Conservation (phyloP, 2,113 vertebrate species). For the Ceyx melanurus region DNA sequence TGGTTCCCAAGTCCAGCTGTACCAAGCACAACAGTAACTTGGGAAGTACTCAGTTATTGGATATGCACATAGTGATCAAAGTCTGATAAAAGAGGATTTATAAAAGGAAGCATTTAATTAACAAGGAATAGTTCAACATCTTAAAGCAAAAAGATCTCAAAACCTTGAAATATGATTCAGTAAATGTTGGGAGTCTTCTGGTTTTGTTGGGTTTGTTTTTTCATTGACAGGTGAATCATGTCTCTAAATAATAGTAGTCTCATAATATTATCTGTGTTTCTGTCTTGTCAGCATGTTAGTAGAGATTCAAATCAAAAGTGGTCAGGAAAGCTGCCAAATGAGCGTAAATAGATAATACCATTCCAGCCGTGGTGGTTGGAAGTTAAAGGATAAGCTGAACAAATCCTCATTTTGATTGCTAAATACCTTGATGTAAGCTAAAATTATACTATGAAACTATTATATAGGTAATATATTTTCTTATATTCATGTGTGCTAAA, state of each 20-base stretch:
- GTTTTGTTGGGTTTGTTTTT: background rate
- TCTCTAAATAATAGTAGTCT: background rate
- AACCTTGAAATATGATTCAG: background rate
- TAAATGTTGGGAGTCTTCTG: background rate
- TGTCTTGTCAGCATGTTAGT: conserved; percentile 9
- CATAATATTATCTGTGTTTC: conserved; percentile 1
- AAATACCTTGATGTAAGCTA: background rate
- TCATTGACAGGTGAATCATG: background rate
- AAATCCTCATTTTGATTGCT: conserved; percentile 13
- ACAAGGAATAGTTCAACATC: background rate
- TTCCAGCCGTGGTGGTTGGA: background rate
- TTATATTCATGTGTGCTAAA: background rate
- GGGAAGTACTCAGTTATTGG: background rate
- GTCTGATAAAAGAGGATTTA: background rate
- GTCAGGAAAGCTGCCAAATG: conserved; percentile 42
- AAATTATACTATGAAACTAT: background rate
- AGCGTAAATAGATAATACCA: conserved; percentile 23
- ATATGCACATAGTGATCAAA: background rate
- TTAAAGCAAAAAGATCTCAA: background rate
- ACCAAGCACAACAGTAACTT: background rate
- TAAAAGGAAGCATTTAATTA: background rate
- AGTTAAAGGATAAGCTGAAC: conserved; percentile 14
- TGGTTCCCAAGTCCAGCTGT: background rate
- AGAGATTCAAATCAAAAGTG: conserved; percentile 26
- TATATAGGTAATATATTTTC: background rate